These are phyloP conservation scores for Endotricha flammealis DNA, from an alignment of 2,888 invertebrate species.

Conservation along the genomic window DNA sequence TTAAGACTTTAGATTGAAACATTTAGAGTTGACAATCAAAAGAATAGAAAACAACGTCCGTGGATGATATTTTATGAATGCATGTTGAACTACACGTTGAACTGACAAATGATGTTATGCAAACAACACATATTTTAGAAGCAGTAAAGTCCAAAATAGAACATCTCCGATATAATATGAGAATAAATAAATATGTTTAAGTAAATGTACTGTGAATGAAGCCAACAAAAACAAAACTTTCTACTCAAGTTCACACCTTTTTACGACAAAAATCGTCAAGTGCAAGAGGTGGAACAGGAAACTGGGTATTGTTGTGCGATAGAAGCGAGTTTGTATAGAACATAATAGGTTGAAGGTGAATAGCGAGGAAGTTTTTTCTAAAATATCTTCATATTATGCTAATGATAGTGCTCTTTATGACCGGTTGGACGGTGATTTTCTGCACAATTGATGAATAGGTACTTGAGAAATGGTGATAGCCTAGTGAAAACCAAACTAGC, in stretches of 20 bases:
- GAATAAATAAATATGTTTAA: conserved; percentile 6
- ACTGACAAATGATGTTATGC: background rate
- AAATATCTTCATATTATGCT: too few relatives aligned
- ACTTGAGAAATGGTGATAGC: too few relatives aligned
- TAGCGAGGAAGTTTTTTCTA: background rate
- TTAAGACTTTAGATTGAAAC: background rate
- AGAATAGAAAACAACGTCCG: too few relatives aligned
- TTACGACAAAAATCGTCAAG: conserved; percentile 28
- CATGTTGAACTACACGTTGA: background rate
- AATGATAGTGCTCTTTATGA: too few relatives aligned
- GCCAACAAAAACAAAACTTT: conserved; percentile 37
- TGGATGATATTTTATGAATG: too few relatives aligned
- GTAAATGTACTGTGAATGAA: conserved; percentile 20
- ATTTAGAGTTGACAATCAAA: background rate
- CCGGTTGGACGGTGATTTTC: too few relatives aligned
- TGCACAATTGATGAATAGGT: too few relatives aligned
- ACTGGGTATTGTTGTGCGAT: conserved; percentile 6
- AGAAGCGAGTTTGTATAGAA: background rate
- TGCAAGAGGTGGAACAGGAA: conserved; percentile 36
- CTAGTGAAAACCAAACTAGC: too few relatives aligned
- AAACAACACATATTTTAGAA: background rate
- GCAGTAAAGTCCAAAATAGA: conserved; percentile 1
- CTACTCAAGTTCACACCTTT: conserved; percentile 54
- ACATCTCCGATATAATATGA: background rate
- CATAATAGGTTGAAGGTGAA: background rate